phyloP scores from a whole-genome alignment of 1,140 invertebrate genomes.

The Dinothrombium tinctorium region DNA sequence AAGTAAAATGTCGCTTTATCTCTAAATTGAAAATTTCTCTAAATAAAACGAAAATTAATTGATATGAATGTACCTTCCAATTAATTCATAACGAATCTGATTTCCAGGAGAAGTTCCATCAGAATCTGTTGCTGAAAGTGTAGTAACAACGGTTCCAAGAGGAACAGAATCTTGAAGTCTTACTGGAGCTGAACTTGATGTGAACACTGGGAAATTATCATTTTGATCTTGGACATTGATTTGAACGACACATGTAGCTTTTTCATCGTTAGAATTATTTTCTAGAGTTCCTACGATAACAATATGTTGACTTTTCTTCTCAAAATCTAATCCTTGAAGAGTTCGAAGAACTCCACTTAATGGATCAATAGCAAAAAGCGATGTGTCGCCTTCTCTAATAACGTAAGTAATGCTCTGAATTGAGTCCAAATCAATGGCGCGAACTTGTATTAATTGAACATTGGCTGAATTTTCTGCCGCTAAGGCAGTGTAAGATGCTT shows the following conservation, averaged over 20 bases:
- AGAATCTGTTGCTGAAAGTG: conserved; percentile 46
- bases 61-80: no score
- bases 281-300: conserved; percentile 54
- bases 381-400: conserved; percentile 48
- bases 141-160: conserved; percentile 50
- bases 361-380: conserved; percentile 54
- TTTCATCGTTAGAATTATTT: conserved; percentile 30
- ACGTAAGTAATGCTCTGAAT: conserved; percentile 43
- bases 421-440: conserved; percentile 17
- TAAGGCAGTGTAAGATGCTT: conserved; percentile 39
- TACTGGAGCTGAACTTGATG: conserved; percentile 46
- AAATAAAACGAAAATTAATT: no score
- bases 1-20: conserved; percentile 57
- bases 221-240: conserved; percentile 41
- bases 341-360: conserved; percentile 51
- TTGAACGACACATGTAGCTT: conserved; percentile 45
- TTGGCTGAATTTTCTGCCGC: conserved; percentile 61
- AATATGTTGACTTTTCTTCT: conserved; percentile 41
- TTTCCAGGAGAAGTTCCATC: conserved; percentile 35
- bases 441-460: conserved; percentile 43
- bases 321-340: conserved; percentile 45
- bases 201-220: conserved; percentile 40
- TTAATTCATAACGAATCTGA: conserved; percentile 47
- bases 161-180: conserved; percentile 53
- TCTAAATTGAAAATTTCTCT: no score